Base-by-base conservation (phyloP, 2,888 invertebrate genomes). In the Gari tellinella region DNA sequence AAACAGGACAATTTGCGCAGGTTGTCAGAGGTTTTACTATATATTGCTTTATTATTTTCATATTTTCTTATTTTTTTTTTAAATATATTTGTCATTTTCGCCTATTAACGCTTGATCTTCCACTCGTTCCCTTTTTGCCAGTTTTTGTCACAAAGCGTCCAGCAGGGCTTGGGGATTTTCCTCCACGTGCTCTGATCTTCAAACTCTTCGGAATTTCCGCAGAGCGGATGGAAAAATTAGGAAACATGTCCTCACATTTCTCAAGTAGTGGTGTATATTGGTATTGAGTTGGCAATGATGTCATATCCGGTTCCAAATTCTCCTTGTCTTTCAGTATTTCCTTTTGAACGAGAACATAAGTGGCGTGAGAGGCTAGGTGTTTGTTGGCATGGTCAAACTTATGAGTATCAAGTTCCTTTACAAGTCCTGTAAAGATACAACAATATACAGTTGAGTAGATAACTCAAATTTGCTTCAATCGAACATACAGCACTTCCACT, bases 311-410 rank as follows among this genome's bases (percentile, higher is more conserved):
- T 3, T 43, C 64, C 25, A 67, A 64, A 19, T 74, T 56, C 25
- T 84, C 85, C 38, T 65, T 68, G 49, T 81, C 83, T 10, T 78
- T 70, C 45, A 72, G 31, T 7, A 82, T 56, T 76, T 90, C 89
- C 70, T 91, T 91, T 75, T 88, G 85, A 21, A 91, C 89, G 23
- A 90, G 84, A 57, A 91, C 87, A 77, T 91, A 91, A 19, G 90
- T 90, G 72, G 78, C 78, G 64, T 90, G 89, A n/a, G 89, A 87
- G n/a, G 70, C 69, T 45, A 91, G 83, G 76, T 84, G 88, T 74
- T 90, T 90, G 62, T 85, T 86, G 57, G 91, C 91, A 67, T 86
- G 86, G 60, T 91, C 91, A 40, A 81, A 75, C 60, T 88, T 87
- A 74, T 90, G 91, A 12, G 82, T 73, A 64, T 91, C 90, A n/a